Base-by-base conservation (phyloP, 2,797 vertebrate genomes). In the Anomalospiza imberbis region DNA sequence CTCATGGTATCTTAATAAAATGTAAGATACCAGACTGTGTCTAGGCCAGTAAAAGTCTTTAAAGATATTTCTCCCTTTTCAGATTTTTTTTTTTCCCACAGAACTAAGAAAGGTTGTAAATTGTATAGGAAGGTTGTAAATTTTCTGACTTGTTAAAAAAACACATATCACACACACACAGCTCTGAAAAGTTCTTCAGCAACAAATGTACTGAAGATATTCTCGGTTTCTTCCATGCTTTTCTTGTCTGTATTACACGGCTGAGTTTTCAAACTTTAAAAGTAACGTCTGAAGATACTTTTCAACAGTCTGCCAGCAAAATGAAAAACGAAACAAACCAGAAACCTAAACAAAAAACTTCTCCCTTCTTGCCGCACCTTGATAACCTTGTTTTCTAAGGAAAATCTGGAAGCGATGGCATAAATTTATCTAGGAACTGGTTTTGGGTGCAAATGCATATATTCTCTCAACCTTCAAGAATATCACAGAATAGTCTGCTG, bases 301-400 rank as follows among this genome's bases (percentile, higher is more conserved):
- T 62, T 34, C 34, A 83, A 28, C 4, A 53, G 53, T 28, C 65
- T 83, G 29, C 13, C 51, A 93, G 5, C 17, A 83, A 65, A 68
- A 60, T 26, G 3, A 72, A 61, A 58, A 76, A 1, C 4, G 57
- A 73, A 47, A 8, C 9, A n/a, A 63, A 45, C 2, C 5, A 47
- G 50, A 40, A 66, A 13, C 13, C 4, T 3, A 45, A 31, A 34
- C 8, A 53, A 71, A 36, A 2, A 62, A n/a, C 9, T 47, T 28
- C 2, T 20, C 2, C 10, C 14, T 31, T 13, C 18, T 38, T 3
- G 4, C 5, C 6, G 1, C 4, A 12, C 0, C 13, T 32, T 67
- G 12, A 42, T 22, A 47, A 55, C 9, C 53, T 78, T 32, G 1
- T 72, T 91, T 67, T 68, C 21, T 57, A 44, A 34, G 15, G 22